A percentile compares a stretch with the other conserved stretches of the same genome.
phyloP scores from a whole-genome alignment of 2,888 invertebrate genomes.

The Caenorhabditis zanzibari region DNA sequence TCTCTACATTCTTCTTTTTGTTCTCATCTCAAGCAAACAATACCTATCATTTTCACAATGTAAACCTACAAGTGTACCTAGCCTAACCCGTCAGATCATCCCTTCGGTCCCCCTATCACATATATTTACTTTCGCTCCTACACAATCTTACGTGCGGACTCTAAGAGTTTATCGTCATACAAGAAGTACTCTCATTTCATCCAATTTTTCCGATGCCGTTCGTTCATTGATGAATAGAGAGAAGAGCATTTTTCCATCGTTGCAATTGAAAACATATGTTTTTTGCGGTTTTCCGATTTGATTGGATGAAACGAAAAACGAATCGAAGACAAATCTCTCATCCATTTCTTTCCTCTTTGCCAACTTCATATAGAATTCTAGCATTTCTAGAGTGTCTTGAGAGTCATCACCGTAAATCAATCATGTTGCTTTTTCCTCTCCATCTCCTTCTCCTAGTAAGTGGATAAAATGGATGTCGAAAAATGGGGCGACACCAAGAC shows the following conservation, averaged over 20 bases:
- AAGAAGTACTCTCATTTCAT: neutral
- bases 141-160: constrained; percentile 34
- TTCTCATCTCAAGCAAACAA: constrained; percentile 48
- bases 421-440: constrained; percentile 44
- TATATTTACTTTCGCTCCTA: constrained; percentile 52
- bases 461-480: constrained; percentile 48
- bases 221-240: constrained; percentile 17
- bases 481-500: constrained; percentile 22
- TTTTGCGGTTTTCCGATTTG: constrained; percentile 26
- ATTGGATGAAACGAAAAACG: constrained; percentile 20
- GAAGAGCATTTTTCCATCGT: constrained; percentile 18
- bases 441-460: constrained; percentile 35
- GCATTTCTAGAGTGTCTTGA: constrained; percentile 18
- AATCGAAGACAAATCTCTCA: neutral
- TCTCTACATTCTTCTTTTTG: constrained; percentile 18
- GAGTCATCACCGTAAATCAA: constrained; percentile 58
- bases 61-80: constrained; percentile 57
- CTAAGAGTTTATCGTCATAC: constrained; percentile 25
- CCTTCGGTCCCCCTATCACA: constrained; percentile 21
- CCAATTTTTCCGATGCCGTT: constrained; percentile 17
- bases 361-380: constrained; percentile 18
- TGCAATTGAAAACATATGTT: constrained; percentile 62
- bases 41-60: constrained; percentile 64
- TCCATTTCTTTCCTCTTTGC: neutral
- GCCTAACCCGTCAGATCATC: constrained; percentile 47